Evolutionary conservation across 1,140 invertebrate species (phyloP), one percentile per base, ranked within the genome.

Genomic region (Ephestia elutella): DNA sequence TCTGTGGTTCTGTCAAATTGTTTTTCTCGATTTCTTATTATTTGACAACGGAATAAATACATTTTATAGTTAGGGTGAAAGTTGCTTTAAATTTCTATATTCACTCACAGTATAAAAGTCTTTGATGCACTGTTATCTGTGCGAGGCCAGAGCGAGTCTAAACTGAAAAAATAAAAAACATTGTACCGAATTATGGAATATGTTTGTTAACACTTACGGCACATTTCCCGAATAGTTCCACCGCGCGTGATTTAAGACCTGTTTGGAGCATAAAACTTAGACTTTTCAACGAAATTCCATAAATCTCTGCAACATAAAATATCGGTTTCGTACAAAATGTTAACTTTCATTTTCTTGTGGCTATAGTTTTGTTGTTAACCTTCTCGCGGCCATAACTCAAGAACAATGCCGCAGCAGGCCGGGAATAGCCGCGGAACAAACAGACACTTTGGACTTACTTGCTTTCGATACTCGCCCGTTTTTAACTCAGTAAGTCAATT

Each of bases 341-440:
- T 65, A 59, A 66, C 71, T 70, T 70, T 74, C 65, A 70, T 67
- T 68, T 63, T 68, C 58, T 59, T 49, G 60, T 54, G 57, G 63
- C 35, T 49, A 70, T 75, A 70, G 67, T 70, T 72, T 71, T 66
- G 65, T 67, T 68, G 68, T 66, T 77, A 73, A 73, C 78, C 71
- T 80, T 62, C 60, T 62, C 58, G 56, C 68, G 67, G 70, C 71
- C 59, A 67, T 85, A 82, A 82, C 62, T 82, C 73, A 76, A 73
- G 71, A 73, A 82, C 80, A 83, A 83, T 78, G 72, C 30, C 44
- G 65, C 54, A 35, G 54, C 30, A 57, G 70, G 71, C 68, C 78
- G 79, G 72, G 77, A 83, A 86, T 86, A 86, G 72, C 74, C 63
- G 56, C 64, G 68, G 70, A 82, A 75, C 72, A 81, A 83, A 83